phyloP scores from a whole-genome alignment of 2,113 vertebrate species.

The Eupsittula cactorum region DNA sequence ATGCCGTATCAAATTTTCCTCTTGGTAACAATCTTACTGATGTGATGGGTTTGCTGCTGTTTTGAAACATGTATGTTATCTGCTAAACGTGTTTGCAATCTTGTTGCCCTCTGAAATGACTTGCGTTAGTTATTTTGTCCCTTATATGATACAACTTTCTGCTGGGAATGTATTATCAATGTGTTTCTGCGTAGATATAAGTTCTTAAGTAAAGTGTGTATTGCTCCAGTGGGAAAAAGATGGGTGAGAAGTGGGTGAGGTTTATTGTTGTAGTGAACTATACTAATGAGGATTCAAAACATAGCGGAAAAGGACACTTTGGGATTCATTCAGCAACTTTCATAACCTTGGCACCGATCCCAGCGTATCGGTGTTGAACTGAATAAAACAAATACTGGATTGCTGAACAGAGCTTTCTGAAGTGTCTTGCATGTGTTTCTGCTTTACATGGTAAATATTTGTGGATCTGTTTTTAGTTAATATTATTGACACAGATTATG shows the following conservation, averaged over 20 bases:
- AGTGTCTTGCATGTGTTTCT: constrained; percentile 63
- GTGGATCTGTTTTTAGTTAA: constrained; percentile 59
- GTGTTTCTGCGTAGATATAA: not conserved
- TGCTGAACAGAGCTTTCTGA: constrained; percentile 45
- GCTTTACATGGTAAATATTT: constrained; percentile 59
- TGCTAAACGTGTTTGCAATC: not conserved
- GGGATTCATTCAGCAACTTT: constrained; percentile 54
- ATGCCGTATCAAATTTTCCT: not conserved
- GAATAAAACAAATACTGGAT: constrained; percentile 58
- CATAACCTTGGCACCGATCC: constrained; percentile 16
- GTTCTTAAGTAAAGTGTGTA: constrained; percentile 6
- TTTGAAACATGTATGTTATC: not conserved
- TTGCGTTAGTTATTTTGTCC: not conserved
- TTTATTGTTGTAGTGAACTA: constrained; percentile 45
- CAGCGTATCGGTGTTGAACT: constrained; percentile 33
- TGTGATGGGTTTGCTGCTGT: not conserved
- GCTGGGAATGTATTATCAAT: not conserved
- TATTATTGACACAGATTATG: constrained; percentile 54
- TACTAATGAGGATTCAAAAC: constrained; percentile 28
- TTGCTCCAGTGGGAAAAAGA: not conserved
- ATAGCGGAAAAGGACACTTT: constrained; percentile 27
- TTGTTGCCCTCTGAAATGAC: not conserved
- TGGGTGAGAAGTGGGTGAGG: constrained; percentile 3
- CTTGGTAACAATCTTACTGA: not conserved
- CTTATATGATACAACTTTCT: not conserved